Evolutionary conservation across 2,113 vertebrate species (phyloP).

Genomic region (Gymnocephalus cernua): DNA sequence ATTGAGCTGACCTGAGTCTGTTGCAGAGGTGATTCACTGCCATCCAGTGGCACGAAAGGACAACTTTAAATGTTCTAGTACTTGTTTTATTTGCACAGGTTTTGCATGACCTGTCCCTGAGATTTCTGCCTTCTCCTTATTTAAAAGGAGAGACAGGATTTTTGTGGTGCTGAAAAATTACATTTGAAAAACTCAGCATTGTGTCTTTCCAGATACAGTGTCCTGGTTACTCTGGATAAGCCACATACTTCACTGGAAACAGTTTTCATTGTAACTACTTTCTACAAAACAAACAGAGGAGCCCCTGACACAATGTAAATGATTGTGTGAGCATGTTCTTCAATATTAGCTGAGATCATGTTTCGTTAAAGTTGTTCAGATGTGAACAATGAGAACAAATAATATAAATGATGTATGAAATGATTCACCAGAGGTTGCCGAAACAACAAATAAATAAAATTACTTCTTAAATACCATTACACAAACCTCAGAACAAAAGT

Average conservation of each 20-base stretch:
- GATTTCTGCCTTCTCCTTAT: background rate
- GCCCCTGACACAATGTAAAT: background rate
- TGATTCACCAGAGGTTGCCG: background rate
- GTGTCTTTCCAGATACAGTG: background rate
- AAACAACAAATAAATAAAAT: constrained; percentile 23
- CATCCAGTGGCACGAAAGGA: constrained; percentile 49
- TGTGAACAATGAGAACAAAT: background rate
- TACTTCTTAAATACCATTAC: constrained; percentile 29
- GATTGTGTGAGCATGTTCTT: background rate
- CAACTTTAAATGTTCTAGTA: background rate
- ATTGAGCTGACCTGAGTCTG: background rate
- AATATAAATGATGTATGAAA: constrained; percentile 23
- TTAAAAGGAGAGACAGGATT: background rate
- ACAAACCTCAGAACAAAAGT: constrained; percentile 42
- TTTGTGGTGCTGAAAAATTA: background rate
- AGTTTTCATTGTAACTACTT: background rate
- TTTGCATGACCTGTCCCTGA: background rate
- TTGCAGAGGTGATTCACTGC: constrained; percentile 45
- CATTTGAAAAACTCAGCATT: background rate
- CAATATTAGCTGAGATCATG: background rate
- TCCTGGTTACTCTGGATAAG: background rate
- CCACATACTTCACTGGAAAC: background rate
- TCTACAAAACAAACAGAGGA: constrained; percentile 4
- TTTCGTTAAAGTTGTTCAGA: background rate
- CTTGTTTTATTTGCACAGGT: background rate